Evolutionary conservation across 1,140 invertebrate genomes (phyloP), one percentile per base, ranked within the genome.

Genomic region (Alviniconcha marisindica): DNA sequence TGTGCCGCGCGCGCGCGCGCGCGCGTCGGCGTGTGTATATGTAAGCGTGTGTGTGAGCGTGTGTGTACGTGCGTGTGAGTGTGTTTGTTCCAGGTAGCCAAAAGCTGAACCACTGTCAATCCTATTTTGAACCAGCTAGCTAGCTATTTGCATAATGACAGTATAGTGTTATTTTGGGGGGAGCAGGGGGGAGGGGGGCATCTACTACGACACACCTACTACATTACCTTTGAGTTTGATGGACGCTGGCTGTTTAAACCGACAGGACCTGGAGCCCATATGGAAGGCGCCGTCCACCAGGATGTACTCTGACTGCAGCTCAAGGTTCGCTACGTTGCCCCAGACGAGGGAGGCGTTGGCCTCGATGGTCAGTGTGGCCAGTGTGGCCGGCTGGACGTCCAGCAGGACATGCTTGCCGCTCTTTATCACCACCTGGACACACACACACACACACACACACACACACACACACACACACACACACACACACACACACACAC

Each of bases 341-440:
- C 84, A 85, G 24, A 85, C 60, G 7, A 85, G 76, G n/a, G 51
- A 40, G 10, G 56, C 79, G 21, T 74, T 80, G 4, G 38, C 21
- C 15, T 71, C 60, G 38, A 85, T 71, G 10, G 60, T 77, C 60
- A 85, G 38, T 12, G 54, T 73, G 54, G 28, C 56, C 74, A 85
- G 74, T 5, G 24, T 15, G 18, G 84, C 77, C 15, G 84, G 84
- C 18, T 66, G 56, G 0, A 77, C 60, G 44, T 85, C 77, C 60
- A 85, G 60, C 15, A 81, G 60, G 15, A 85, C 44, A 15, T 42
- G 33, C 83, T 60, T 81, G 10, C 51, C 60, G 10, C 44, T 24
- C n/a, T 28, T 14, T 28, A 76, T 76, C 42, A 76, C 40, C 24
- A 76, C 42, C 73, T 76, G 73, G 2, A 18, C 24, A 5, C 4